Evolutionary conservation across 2,797 vertebrate species (phyloP).

Genomic region (Sphenopsis melanotis): DNA sequence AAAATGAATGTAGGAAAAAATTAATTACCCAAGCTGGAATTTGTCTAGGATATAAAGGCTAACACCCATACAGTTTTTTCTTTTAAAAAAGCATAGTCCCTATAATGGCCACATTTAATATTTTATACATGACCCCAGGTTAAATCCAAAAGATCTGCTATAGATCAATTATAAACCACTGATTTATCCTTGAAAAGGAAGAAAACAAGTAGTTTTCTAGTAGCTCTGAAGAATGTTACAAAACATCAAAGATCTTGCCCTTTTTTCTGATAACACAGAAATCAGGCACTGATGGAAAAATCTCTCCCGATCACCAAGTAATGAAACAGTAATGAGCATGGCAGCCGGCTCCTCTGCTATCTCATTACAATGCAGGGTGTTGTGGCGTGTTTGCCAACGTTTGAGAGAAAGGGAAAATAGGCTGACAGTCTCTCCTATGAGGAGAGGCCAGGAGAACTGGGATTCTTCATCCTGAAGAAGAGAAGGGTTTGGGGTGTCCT

Average conservation of each 20-base stretch:
- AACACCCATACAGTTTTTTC: background rate
- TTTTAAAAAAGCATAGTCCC: background rate
- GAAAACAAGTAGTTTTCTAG: slow-evolving; percentile 56
- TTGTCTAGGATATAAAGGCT: slow-evolving; percentile 16
- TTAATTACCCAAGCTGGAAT: slow-evolving; percentile 51
- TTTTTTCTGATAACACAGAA: slow-evolving; percentile 39
- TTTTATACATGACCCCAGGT: slow-evolving; percentile 55
- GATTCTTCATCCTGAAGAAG: background rate
- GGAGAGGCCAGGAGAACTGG: background rate
- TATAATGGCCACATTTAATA: slow-evolving; percentile 51
- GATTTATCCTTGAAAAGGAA: slow-evolving; percentile 16
- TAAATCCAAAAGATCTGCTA: slow-evolving; percentile 38
- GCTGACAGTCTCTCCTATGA: background rate
- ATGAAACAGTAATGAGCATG: slow-evolving; percentile 49
- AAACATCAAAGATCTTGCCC: slow-evolving; percentile 53
- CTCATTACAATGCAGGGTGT: background rate
- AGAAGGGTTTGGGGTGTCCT: background rate
- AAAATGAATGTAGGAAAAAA: slow-evolving; percentile 18
- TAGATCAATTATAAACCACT: slow-evolving; percentile 47
- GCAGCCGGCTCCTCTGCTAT: background rate
- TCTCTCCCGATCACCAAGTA: background rate
- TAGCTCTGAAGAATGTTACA: background rate
- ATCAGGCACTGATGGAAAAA: slow-evolving; percentile 24
- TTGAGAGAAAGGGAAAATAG: background rate
- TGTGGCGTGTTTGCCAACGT: background rate